Percentiles rank a stretch among this genome's conserved stretches.
These are phyloP conservation scores for Syncerus caffer DNA, from an alignment of 2,797 vertebrate genomes.

Conservation along the genomic window DNA sequence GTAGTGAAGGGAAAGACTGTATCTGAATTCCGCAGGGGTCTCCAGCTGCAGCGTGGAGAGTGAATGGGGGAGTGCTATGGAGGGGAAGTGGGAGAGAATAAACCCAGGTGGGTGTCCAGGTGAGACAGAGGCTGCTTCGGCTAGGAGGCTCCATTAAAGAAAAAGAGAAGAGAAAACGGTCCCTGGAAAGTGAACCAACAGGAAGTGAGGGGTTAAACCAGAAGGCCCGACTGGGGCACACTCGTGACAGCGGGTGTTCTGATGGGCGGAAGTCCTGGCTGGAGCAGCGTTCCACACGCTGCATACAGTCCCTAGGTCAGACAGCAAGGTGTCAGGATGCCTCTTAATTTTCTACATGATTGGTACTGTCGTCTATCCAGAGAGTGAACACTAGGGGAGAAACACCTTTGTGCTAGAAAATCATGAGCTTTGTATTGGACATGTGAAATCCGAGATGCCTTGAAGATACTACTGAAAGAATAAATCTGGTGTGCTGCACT, in stretches of 20 bases:
- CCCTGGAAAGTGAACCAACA: neutral
- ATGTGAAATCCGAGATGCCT: rapidly evolving
- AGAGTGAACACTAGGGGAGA: neutral
- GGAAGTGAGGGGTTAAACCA: no score
- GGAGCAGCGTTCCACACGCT: neutral
- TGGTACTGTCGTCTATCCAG: neutral
- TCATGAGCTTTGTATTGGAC: neutral
- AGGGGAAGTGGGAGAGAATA: neutral
- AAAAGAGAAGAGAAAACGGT: neutral
- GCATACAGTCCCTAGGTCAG: rapidly evolving
- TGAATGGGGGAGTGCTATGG: rapidly evolving
- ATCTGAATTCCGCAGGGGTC: neutral
- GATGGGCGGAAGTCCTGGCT: no score
- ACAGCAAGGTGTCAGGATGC: no score
- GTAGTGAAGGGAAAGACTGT: rapidly evolving
- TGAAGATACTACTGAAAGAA: neutral
- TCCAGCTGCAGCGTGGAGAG: rapidly evolving
- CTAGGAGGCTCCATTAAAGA: rapidly evolving
- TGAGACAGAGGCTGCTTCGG: neutral
- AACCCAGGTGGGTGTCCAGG: neutral
- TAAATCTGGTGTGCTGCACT: neutral
- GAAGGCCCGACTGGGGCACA: neutral
- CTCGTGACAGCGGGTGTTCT: neutral
- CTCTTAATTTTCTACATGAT: neutral
- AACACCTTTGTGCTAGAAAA: neutral